Evolutionary conservation across 2,888 invertebrate species (phyloP).

Genomic region (Drosophila buzzatii): DNA sequence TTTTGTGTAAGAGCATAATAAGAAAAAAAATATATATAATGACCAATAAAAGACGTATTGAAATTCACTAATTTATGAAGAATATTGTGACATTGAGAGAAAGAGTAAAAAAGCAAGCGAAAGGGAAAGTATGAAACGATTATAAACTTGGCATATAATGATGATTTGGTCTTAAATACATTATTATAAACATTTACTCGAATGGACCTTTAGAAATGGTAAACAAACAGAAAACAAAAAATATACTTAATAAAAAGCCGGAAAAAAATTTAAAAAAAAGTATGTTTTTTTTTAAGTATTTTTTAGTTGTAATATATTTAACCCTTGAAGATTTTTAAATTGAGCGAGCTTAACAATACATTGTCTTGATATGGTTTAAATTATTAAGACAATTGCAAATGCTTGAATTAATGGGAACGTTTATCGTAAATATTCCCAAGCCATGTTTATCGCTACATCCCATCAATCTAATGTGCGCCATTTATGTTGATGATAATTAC

Average conservation of each 20-base stretch:
- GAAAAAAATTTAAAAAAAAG: background rate
- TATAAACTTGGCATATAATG: background rate
- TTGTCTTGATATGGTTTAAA: constrained; percentile 14
- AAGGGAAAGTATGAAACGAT: constrained; percentile 1
- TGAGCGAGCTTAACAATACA: constrained; percentile 27
- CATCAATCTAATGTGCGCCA: constrained; percentile 42
- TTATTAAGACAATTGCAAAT: constrained; percentile 39
- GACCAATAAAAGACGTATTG: background rate
- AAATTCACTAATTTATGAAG: background rate
- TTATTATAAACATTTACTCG: background rate
- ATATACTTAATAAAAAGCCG: background rate
- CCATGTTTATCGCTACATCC: constrained; percentile 49
- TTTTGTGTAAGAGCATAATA: background rate
- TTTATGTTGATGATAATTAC: constrained; percentile 58
- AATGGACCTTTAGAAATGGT: background rate
- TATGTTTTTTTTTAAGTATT: no score
- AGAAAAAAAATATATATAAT: background rate
- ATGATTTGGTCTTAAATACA: background rate
- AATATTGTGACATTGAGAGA: constrained; percentile 1
- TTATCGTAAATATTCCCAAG: constrained; percentile 30
- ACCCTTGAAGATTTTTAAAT: background rate
- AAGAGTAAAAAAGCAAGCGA: background rate
- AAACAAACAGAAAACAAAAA: background rate
- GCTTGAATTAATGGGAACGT: constrained; percentile 11
- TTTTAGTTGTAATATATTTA: background rate